These are phyloP conservation scores for Seira sanloemensis DNA, from an alignment of 2,888 invertebrate species.

Conservation along the genomic window DNA sequence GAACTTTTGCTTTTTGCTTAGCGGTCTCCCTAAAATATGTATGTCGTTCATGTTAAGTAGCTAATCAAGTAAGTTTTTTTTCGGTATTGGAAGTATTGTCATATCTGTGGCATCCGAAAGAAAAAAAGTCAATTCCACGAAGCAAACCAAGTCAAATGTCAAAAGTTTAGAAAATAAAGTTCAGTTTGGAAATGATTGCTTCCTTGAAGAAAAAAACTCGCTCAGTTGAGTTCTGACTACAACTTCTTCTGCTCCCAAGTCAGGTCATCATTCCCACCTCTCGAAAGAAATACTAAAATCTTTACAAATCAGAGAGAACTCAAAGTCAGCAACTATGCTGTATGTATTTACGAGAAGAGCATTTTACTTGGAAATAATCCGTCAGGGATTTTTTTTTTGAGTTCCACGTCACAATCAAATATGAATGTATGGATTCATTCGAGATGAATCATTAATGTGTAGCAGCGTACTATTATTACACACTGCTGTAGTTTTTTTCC, in stretches of 20 bases:
- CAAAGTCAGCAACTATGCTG: too few species aligned
- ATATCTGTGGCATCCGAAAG: not conserved
- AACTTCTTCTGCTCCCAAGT: not conserved
- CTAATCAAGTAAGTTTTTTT: conserved; percentile 13
- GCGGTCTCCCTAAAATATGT: not conserved
- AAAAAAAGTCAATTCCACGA: not conserved
- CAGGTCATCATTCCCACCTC: not conserved
- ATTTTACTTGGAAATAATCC: not conserved
- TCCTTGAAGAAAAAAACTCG: not conserved
- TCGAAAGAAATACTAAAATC: too few species aligned
- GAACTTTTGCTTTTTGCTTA: not conserved
- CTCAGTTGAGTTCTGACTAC: not conserved
- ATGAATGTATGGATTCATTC: conserved; percentile 45
- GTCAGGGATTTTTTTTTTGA: not conserved
- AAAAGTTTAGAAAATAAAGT: conserved; percentile 5
- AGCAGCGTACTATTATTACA: conserved; percentile 9
- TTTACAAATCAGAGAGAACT: too few species aligned
- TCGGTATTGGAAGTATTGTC: not conserved
- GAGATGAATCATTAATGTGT: conserved; percentile 12
- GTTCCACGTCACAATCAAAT: conserved; percentile 54
- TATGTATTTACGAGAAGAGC: too few species aligned
- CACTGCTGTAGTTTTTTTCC: conserved; percentile 11
- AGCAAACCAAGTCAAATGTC: conserved; percentile 19
- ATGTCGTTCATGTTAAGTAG: conserved; percentile 3
- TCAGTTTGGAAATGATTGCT: not conserved